Evolutionary conservation across 1,140 invertebrate species (phyloP), one percentile per base, ranked within the genome.

Genomic region (Homarus americanus): DNA sequence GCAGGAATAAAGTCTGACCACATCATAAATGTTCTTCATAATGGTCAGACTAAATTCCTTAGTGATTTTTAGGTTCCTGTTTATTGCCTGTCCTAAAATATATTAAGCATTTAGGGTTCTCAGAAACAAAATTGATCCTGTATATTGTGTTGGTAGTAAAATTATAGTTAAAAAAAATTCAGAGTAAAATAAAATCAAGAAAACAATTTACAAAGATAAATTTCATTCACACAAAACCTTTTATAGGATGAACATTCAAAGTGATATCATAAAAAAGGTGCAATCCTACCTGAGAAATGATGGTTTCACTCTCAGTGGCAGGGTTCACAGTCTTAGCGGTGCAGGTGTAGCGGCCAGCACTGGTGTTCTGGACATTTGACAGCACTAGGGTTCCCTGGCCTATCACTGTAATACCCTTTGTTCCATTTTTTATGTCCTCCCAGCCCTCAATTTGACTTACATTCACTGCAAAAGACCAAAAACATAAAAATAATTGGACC

Each of bases 401-500:
- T 28, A 82, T 40, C 44, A 90, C 1, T 12, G 28, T n/a, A 24
- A 90, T 34, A 32, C 88, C 88, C 28, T 76, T 84, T 10, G 40
- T 78, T 15, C 82, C 78, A 20, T 44, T 63, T 49, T 73, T 75
- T 17, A 90, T n/a, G 32, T 75, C 80, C 53, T 90, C 88, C 88
- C 88, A 90, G 17, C 38, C 72, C n/a, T 83, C 80, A 84, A 15
- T 36, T 38, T 90, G 80, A 78, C 49, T 72, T 41, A 28, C 53
- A 38, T 90, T 90, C 72, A 90, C 88, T 90, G 88, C 28, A 66
- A 88, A 66, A 5, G 36, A n/a, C n/a, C n/a, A n/a, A n/a, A n/a
- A n/a, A n/a, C n/a, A n/a, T n/a, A n/a, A n/a, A n/a, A n/a, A n/a
- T n/a, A n/a, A n/a, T n/a, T n/a, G n/a, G n/a, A n/a, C n/a, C n/a